phyloP scores from a whole-genome alignment of 2,113 vertebrate species.

The Noturus placidus region DNA sequence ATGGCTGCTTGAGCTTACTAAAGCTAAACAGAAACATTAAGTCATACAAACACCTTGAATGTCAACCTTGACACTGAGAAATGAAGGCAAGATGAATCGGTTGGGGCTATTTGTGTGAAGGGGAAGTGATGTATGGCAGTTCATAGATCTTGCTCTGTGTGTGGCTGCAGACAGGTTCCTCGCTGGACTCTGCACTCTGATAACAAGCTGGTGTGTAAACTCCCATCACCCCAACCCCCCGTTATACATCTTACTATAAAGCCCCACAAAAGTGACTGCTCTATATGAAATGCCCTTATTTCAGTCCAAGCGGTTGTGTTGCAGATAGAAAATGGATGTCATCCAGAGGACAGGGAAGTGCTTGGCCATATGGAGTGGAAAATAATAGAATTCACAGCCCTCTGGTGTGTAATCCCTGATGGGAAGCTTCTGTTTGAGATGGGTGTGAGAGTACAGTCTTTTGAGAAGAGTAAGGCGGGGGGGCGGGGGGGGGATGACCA shows the following conservation, averaged over 20 bases:
- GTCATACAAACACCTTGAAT: conserved; percentile 78
- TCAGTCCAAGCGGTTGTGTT: conserved; percentile 37
- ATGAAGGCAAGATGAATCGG: conserved; percentile 65
- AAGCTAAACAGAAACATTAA: conserved; percentile 71
- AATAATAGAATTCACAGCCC: conserved; percentile 39
- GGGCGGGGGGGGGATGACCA: neutral
- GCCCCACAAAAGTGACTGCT: conserved; percentile 53
- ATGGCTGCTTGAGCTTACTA: conserved; percentile 42
- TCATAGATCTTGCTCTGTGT: conserved; percentile 50
- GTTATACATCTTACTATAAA: conserved; percentile 45
- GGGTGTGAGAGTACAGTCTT: neutral
- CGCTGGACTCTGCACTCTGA: conserved; percentile 8
- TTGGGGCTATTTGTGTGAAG: conserved; percentile 60
- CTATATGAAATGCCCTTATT: conserved; percentile 49
- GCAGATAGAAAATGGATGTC: conserved; percentile 44
- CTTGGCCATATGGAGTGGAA: conserved; percentile 37
- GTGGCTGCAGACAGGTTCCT: conserved; percentile 42
- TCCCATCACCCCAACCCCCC: conserved; percentile 24
- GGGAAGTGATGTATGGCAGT: conserved; percentile 49
- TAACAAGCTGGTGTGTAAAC: conserved; percentile 45
- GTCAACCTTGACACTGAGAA: conserved; percentile 72
- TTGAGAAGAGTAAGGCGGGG: neutral
- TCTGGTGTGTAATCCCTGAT: conserved; percentile 31
- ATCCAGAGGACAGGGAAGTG: conserved; percentile 42
- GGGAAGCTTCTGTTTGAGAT: conserved; percentile 29